A percentile compares a stretch with the other conserved stretches of the same genome.
These are phyloP conservation scores for Lagodon rhomboides DNA, from an alignment of 2,797 vertebrate genomes.

Conservation along the genomic window DNA sequence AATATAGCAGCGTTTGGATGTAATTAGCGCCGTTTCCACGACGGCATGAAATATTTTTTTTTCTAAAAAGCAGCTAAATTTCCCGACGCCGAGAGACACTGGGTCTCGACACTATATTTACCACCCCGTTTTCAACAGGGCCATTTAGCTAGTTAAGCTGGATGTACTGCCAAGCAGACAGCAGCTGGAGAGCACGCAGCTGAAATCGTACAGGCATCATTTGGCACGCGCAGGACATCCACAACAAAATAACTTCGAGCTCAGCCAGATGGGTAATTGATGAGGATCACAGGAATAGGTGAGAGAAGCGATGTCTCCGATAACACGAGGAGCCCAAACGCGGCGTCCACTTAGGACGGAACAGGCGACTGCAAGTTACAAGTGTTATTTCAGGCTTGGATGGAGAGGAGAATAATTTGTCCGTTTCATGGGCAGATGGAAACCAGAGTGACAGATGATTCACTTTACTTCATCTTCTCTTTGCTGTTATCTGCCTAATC, in stretches of 20 bases:
- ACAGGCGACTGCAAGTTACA: slow-evolving; percentile 24
- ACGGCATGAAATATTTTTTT: slow-evolving; percentile 24
- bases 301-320: slow-evolving; percentile 36
- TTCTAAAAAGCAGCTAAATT: slow-evolving; percentile 45
- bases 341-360: slow-evolving; percentile 30
- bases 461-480: slow-evolving; percentile 59
- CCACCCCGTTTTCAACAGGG: slow-evolving; percentile 50
- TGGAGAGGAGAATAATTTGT: slow-evolving; percentile 51
- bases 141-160: slow-evolving; percentile 61
- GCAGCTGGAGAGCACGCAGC: slow-evolving; percentile 69
- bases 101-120: slow-evolving; percentile 58
- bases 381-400: slow-evolving; percentile 57
- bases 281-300: slow-evolving; percentile 45
- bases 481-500: slow-evolving; percentile 55
- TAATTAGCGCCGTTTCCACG: slow-evolving; percentile 35
- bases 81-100: slow-evolving; percentile 36
- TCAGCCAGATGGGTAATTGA: slow-evolving; percentile 71
- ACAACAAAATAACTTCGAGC: slow-evolving; percentile 54
- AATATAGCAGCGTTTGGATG: slow-evolving; percentile 1
- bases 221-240: slow-evolving; percentile 65
- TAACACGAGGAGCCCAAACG: slow-evolving; percentile 31
- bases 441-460: slow-evolving; percentile 68
- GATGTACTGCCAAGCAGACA: slow-evolving; percentile 68
- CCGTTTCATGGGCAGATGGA: slow-evolving; percentile 68
- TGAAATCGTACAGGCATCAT: slow-evolving; percentile 64